These are phyloP conservation scores for Cavia porcellus DNA, from an alignment of 2,113 vertebrate species.

Conservation along the genomic window DNA sequence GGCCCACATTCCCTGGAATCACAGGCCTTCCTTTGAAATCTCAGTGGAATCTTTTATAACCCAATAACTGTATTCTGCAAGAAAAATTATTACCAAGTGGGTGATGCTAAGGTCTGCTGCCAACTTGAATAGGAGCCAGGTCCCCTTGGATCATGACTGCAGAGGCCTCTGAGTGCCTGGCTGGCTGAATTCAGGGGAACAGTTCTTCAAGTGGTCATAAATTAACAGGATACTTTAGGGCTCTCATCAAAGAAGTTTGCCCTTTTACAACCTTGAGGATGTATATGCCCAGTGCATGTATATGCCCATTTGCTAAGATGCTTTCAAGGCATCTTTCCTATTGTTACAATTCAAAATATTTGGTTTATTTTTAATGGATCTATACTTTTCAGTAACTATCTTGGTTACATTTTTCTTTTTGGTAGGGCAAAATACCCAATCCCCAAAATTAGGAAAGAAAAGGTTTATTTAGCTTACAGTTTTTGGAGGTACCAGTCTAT, in stretches of 20 bases:
- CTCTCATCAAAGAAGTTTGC: background rate
- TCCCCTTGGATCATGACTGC: background rate
- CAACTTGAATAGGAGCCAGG: background rate
- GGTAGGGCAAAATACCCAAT: too few species aligned
- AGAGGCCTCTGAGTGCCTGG: background rate
- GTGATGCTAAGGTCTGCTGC: background rate
- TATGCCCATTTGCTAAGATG: background rate
- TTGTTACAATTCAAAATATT: background rate
- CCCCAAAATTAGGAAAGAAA: too few species aligned
- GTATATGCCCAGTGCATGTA: background rate
- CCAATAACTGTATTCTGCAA: background rate
- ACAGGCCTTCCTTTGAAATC: background rate
- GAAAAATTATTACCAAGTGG: background rate
- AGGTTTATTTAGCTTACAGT: too few species aligned
- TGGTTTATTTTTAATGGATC: background rate
- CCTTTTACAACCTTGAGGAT: background rate
- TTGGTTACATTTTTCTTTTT: too few species aligned
- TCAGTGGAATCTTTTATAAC: background rate
- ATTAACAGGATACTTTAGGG: background rate
- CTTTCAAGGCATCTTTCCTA: background rate
- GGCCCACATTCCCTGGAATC: background rate
- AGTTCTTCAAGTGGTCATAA: background rate
- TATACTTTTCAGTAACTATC: background rate
- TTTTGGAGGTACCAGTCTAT: too few species aligned
- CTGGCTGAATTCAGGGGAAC: background rate